Evolutionary conservation across 2,888 invertebrate species (phyloP), one percentile per base, ranked within the genome.

Genomic region (Dicyrtomina minuta): DNA sequence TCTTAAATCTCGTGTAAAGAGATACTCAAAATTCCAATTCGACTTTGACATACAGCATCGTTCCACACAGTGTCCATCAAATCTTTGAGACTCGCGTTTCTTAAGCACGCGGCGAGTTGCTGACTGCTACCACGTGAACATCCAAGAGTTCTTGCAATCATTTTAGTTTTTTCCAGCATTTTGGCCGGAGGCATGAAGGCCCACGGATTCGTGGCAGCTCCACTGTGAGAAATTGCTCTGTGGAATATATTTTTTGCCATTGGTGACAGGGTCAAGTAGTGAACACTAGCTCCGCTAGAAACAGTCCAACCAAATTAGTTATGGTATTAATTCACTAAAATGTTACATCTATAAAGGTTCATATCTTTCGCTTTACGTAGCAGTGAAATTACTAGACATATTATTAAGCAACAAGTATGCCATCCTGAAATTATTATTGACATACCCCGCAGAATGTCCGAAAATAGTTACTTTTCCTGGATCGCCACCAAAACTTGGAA

Each of bases 161-260:
- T 27, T 56, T 27, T 24, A 1, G 56, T 56, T 26, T 56, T 22
- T 13, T 26, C 56, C 5, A 56, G 24, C 1, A 26, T 15, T 5
- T 13, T 8, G 15, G 22, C 24, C 10, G 27, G 24, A 1, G 56
- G 15, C 8, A 26, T 41, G 1, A 60, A 33, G 13, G 20, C 60
- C 60, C 60, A 60, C 3, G 60, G 33, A 22, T 43, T 43, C 41
- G 44, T 39, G 1, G 60, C 60, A 24, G 60, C 41, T 20, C 60
- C 60, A 41, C 60, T 60, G 27, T 39, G 60, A 43, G 60, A 39
- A 13, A 39, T 26, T n/a, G 60, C 60, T 22, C 20, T 39, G 3
- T 60, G 60, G 41, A 60, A 60, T 10, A 60, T 3, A n/a, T 41
- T 41, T 43, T 60, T 60, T 13, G 20, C 20, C 43, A 60, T 20